phyloP scores from a whole-genome alignment of 2,113 vertebrate species.

The Ameiurus melas region DNA sequence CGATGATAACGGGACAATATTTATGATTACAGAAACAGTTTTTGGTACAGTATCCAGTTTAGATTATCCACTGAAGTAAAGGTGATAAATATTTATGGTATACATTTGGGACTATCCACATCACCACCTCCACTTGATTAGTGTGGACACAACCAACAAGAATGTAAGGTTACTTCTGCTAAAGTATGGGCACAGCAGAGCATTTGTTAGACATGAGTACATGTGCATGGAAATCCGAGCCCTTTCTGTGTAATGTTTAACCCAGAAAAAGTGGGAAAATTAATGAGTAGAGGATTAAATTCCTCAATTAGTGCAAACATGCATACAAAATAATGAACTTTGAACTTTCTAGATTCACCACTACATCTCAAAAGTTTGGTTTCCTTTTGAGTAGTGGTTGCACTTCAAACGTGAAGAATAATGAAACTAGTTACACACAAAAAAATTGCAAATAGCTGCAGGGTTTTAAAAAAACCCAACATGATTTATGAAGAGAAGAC shows the following conservation, averaged over 20 bases:
- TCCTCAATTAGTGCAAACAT: neutral
- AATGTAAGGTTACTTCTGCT: neutral
- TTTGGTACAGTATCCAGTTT: neutral
- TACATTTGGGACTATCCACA: neutral
- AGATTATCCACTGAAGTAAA: neutral
- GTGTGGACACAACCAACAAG: neutral
- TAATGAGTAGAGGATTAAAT: neutral
- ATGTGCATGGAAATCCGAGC: neutral
- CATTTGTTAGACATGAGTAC: neutral
- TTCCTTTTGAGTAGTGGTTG: neutral
- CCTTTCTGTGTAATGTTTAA: neutral
- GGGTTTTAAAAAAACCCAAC: neutral
- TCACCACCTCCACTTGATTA: neutral
- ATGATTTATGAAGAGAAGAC: neutral
- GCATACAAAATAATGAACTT: too few species aligned
- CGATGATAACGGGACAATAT: neutral
- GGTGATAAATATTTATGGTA: neutral
- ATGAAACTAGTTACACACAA: neutral
- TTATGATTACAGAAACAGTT: neutral
- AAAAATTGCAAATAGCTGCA: neutral
- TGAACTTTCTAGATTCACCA: neutral
- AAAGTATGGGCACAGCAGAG: neutral
- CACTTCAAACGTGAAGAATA: neutral
- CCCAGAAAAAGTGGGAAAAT: neutral
- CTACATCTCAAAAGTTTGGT: neutral